These are phyloP conservation scores for Monomorium pharaonis DNA, from an alignment of 1,140 invertebrate genomes.

Conservation along the genomic window DNA sequence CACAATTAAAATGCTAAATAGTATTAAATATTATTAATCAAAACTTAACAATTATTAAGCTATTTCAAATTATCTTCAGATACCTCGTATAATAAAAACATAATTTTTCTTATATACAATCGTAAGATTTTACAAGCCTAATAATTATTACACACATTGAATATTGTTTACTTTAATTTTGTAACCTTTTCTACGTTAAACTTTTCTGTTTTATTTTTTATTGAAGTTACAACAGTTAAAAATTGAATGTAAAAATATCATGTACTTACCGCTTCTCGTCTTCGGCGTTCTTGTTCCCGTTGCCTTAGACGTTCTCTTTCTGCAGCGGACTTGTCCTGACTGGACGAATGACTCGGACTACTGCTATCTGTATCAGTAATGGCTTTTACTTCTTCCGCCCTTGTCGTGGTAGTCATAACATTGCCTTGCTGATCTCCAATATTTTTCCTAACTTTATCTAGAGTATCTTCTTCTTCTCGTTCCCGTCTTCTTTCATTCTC, in stretches of 20 bases:
- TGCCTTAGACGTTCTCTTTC: constrained; percentile 92
- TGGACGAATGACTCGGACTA: constrained; percentile 86
- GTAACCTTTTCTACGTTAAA: not conserved
- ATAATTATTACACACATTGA: not conserved
- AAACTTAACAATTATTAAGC: not conserved
- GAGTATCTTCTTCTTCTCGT: constrained; percentile 92
- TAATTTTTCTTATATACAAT: not conserved
- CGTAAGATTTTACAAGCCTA: not conserved
- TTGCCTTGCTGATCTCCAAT: constrained; percentile 82
- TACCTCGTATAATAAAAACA: not conserved
- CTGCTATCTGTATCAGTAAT: constrained; percentile 85
- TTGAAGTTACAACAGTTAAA: not conserved
- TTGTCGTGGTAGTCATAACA: constrained; percentile 77
- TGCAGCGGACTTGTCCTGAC: constrained; percentile 89
- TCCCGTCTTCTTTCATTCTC: constrained; percentile 92
- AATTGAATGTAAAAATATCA: not conserved
- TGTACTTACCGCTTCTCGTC: constrained; percentile 95
- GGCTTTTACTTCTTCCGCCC: constrained; percentile 86
- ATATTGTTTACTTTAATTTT: not conserved
- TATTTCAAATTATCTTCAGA: not conserved
- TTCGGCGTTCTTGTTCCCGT: constrained; percentile 94
- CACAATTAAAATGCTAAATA: not conserved
- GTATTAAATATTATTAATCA: not conserved
- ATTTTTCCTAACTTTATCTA: constrained; percentile 89
- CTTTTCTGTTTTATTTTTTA: not conserved